Conservation (phyloP, 2,113 vertebrate species). For the Calyptommatus sinebrachiatus region DNA sequence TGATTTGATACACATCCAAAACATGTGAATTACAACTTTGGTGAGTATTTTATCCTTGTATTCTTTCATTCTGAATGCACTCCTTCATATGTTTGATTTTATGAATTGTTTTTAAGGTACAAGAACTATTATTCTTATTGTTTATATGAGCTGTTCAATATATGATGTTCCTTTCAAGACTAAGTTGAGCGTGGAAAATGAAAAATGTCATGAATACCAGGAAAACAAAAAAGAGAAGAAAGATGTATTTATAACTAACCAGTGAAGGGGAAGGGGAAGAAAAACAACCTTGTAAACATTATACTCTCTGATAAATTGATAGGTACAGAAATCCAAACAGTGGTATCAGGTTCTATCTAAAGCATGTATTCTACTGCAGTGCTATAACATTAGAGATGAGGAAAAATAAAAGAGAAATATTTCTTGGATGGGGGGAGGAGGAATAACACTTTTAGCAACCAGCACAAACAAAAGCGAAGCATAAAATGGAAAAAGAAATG, state of each 20-base stretch:
- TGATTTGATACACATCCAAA: too few species aligned
- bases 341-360: conserved; percentile 46
- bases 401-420: background rate
- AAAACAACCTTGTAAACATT: conserved; percentile 12
- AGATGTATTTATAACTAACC: conserved; percentile 13
- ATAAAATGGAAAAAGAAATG: conserved; percentile 62
- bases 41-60: background rate
- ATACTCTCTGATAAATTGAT: conserved; percentile 17
- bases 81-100: background rate
- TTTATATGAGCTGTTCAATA: conserved; percentile 14
- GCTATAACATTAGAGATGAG: conserved; percentile 15
- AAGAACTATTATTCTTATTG: background rate
- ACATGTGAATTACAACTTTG: background rate
- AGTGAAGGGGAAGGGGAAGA: conserved; percentile 1
- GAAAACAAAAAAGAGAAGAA: background rate
- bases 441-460: conserved; percentile 41
- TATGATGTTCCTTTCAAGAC: background rate
- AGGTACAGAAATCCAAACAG: conserved; percentile 39
- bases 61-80: background rate
- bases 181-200: conserved; percentile 7
- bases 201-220: background rate
- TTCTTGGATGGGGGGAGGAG: background rate
- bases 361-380: conserved; percentile 37
- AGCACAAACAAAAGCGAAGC: conserved; percentile 58
- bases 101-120: background rate